Evolutionary conservation across 1,140 invertebrate species (phyloP).

Genomic region (Copidosoma floridanum): DNA sequence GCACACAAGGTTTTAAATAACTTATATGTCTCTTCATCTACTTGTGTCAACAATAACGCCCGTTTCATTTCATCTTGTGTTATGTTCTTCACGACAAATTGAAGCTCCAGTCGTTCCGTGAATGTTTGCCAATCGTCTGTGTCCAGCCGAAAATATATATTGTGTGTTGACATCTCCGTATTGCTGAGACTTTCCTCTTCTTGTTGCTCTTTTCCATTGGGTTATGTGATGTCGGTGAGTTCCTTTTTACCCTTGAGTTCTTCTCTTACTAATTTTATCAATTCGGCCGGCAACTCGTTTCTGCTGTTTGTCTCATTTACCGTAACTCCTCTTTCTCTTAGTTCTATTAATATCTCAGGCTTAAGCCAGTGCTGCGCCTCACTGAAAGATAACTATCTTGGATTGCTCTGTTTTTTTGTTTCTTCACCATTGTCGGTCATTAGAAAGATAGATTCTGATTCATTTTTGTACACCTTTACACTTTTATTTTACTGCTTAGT

Average conservation of each 20-base stretch:
- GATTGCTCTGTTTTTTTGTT: too few relatives aligned
- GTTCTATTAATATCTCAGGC: background rate
- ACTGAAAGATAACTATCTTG: background rate
- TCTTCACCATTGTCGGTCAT: too few relatives aligned
- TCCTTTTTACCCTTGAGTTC: background rate
- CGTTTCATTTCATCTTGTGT: background rate
- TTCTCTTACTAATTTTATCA: background rate
- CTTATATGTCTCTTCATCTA: slow-evolving; percentile 16
- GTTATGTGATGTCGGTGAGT: background rate
- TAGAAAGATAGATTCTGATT: too few relatives aligned
- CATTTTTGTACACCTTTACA: too few relatives aligned
- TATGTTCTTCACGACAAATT: background rate
- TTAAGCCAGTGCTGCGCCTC: background rate
- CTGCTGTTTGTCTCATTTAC: background rate
- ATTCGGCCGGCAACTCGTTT: background rate
- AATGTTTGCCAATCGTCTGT: slow-evolving; percentile 2
- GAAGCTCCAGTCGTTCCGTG: background rate
- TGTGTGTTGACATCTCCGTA: background rate
- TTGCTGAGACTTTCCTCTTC: background rate
- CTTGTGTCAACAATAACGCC: slow-evolving; percentile 8
- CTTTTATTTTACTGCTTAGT: too few relatives aligned
- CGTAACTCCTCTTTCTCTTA: background rate
- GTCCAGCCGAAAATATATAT: slow-evolving; percentile 1
- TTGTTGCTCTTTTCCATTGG: background rate
- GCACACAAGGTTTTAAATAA: slow-evolving; percentile 12